Percentiles rank a stretch among this genome's conserved stretches.
Evolutionary conservation across 64 coral and sea anemone genomes (phyloP).

Genomic region (Stichodactyla mertensii): DNA sequence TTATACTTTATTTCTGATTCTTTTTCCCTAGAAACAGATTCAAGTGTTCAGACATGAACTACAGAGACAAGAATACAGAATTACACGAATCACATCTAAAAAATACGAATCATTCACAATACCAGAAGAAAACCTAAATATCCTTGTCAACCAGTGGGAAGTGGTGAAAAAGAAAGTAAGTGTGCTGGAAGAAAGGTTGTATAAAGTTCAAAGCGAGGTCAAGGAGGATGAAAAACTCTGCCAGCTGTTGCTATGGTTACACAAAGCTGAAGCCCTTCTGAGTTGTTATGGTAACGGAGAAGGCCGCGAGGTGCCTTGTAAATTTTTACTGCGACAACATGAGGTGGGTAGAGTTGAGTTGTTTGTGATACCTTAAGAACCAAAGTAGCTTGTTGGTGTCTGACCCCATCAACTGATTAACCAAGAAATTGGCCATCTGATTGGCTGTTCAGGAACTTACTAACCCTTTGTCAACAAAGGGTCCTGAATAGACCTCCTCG

Average conservation of each 20-base stretch:
- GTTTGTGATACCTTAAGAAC: background rate
- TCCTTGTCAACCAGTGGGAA: slow-evolving; percentile 78
- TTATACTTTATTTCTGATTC: too few species aligned
- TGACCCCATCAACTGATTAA: too few species aligned
- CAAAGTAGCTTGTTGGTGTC: too few species aligned
- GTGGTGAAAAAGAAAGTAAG: slow-evolving; percentile 74
- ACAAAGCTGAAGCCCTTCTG: slow-evolving; percentile 74
- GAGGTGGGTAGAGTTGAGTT: slow-evolving; percentile 43
- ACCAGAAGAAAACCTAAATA: slow-evolving; percentile 71
- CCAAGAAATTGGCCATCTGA: too few species aligned
- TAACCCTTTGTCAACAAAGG: too few species aligned
- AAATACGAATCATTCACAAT: slow-evolving; percentile 49
- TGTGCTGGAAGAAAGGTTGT: slow-evolving; percentile 76
- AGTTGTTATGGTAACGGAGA: slow-evolving; percentile 53
- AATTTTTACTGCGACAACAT: slow-evolving; percentile 75
- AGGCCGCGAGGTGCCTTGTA: slow-evolving; percentile 57
- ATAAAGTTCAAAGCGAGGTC: slow-evolving; percentile 36
- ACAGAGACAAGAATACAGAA: slow-evolving; percentile 65
- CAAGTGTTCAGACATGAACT: slow-evolving; percentile 75
- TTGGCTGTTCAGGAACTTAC: too few species aligned
- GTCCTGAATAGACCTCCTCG: too few species aligned
- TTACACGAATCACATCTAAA: slow-evolving; percentile 45
- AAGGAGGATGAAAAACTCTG: slow-evolving; percentile 56
- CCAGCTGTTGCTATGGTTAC: slow-evolving; percentile 82
- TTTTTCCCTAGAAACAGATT: slow-evolving; percentile 36